Conservation (phyloP, 2,797 vertebrate species). For the Pelodytes ibericus region DNA sequence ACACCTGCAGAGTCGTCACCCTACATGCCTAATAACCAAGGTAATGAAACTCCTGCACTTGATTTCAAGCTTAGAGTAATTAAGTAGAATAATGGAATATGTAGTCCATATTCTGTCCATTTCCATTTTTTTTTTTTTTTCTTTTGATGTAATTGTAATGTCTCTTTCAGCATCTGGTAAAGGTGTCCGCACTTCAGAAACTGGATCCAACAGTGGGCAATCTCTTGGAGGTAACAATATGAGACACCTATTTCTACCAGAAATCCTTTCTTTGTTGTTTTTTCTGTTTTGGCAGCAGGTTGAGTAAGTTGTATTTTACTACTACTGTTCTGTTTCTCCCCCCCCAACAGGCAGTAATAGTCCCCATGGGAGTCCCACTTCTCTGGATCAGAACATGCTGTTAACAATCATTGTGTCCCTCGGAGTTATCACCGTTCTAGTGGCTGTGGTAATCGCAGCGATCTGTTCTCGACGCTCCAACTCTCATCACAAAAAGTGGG, state of each 20-base stretch:
- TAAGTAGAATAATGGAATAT: neutral
- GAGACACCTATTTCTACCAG: neutral
- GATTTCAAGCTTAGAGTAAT: too few relatives aligned
- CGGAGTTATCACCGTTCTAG: slow-evolving; percentile 90
- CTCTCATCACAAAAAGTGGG: slow-evolving; percentile 97
- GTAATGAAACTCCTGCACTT: slow-evolving; percentile 72
- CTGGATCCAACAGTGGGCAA: slow-evolving; percentile 75
- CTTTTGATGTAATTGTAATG: slow-evolving; percentile 22
- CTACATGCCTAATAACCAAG: slow-evolving; percentile 99
- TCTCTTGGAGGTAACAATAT: slow-evolving; percentile 77
- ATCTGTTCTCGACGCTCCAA: slow-evolving; percentile 92
- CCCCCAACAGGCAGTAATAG: slow-evolving; percentile 80
- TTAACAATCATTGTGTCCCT: slow-evolving; percentile 93
- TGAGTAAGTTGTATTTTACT: neutral
- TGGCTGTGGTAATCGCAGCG: slow-evolving; percentile 91
- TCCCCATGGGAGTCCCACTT: slow-evolving; percentile 78
- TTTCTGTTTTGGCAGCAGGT: neutral
- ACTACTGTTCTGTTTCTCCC: neutral
- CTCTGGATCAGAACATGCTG: slow-evolving; percentile 84
- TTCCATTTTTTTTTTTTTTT: neutral
- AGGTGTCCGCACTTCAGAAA: slow-evolving; percentile 70
- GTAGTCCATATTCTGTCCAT: neutral
- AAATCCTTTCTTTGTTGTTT: neutral
- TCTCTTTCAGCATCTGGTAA: slow-evolving; percentile 83
- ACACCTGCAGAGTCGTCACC: slow-evolving; percentile 94